These are phyloP conservation scores for Halocaridina rubra DNA, from an alignment of 2,888 invertebrate species.

Conservation along the genomic window DNA sequence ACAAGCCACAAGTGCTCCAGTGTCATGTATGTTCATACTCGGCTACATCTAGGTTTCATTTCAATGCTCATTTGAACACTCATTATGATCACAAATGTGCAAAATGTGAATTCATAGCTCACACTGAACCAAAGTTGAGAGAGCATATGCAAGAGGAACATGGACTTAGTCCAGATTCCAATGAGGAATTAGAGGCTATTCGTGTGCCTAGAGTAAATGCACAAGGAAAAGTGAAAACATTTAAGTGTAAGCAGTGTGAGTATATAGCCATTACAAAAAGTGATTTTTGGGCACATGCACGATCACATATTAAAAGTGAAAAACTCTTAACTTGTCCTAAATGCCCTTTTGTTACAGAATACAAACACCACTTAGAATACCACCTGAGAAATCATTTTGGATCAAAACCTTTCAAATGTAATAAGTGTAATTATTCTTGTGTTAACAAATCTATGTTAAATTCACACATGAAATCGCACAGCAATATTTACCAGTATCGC, in stretches of 20 bases:
- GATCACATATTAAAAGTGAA: conserved; percentile 90
- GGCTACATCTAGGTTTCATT: conserved; percentile 70
- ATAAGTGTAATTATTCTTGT: conserved; percentile 88
- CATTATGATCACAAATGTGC: conserved; percentile 73
- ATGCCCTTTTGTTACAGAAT: conserved; percentile 97
- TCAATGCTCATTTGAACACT: conserved; percentile 72
- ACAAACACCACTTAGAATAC: conserved; percentile 98
- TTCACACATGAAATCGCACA: conserved; percentile 95
- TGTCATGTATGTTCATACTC: conserved; percentile 72
- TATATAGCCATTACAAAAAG: conserved; percentile 87
- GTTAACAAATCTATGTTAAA: conserved; percentile 99
- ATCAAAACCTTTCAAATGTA: conserved; percentile 94
- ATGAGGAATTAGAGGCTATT: conserved; percentile 67
- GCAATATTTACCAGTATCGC: conserved; percentile 75
- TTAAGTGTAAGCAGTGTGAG: conserved; percentile 93
- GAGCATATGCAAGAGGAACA: conserved; percentile 72
- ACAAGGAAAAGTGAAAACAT: conserved; percentile 84
- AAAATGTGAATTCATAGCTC: conserved; percentile 69
- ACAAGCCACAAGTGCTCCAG: conserved; percentile 67
- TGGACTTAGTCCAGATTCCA: conserved; percentile 65
- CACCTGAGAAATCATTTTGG: conserved; percentile 95
- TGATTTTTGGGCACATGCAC: conserved; percentile 93
- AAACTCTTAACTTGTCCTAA: conserved; percentile 90
- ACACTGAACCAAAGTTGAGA: conserved; percentile 71
- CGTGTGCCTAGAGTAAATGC: conserved; percentile 77